phyloP scores from a whole-genome alignment of 2,888 invertebrate species.

The Caenorhabditis sinica region DNA sequence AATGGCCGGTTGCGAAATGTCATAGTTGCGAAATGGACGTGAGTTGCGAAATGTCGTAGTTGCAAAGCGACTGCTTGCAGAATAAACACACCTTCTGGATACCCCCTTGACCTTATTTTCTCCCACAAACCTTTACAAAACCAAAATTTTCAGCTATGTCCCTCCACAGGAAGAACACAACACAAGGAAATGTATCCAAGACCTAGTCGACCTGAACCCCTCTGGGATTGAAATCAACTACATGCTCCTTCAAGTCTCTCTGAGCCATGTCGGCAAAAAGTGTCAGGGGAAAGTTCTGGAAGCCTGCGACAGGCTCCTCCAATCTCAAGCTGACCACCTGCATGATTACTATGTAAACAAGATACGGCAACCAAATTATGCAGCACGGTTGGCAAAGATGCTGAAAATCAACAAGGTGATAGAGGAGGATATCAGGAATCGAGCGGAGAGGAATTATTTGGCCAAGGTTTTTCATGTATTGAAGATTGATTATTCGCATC shows the following conservation, averaged over 20 bases:
- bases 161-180: constrained; percentile 20
- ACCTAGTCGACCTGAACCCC: constrained; percentile 50
- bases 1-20: too few species aligned
- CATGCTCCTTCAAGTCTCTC: constrained; percentile 61
- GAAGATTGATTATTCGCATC: constrained; percentile 47
- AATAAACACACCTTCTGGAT: too few species aligned
- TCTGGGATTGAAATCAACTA: constrained; percentile 57
- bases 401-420: constrained; percentile 66
- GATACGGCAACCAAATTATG: constrained; percentile 59
- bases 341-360: constrained; percentile 64
- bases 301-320: constrained; percentile 34
- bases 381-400: constrained; percentile 62
- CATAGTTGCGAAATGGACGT: too few species aligned
- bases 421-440: constrained; percentile 52
- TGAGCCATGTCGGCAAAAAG: constrained; percentile 58
- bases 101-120: too few species aligned
- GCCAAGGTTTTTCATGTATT: constrained; percentile 33
- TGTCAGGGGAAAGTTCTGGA: constrained; percentile 42
- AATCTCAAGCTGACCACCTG: constrained; percentile 53
- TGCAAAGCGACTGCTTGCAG: too few species aligned
- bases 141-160: constrained; percentile 33
- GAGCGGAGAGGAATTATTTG: constrained; percentile 40
- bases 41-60: too few species aligned
- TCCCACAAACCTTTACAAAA: too few species aligned
- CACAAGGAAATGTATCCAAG: background rate